Evolutionary conservation across 2,113 vertebrate species (phyloP).

Genomic region (Anhinga rufa): DNA sequence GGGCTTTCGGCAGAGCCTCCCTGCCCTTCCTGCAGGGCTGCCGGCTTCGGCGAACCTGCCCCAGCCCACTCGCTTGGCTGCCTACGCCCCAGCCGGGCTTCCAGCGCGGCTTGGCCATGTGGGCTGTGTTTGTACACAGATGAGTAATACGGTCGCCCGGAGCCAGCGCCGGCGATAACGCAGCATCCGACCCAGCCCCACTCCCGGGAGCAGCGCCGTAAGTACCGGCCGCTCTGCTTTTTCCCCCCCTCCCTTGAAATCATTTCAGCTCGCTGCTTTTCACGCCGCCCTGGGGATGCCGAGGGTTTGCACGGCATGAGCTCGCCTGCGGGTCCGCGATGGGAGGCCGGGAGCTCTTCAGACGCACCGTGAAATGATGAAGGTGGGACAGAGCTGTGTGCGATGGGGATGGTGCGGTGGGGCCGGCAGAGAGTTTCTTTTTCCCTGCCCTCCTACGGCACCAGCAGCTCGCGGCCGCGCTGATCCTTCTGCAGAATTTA

Average conservation of each 20-base stretch:
- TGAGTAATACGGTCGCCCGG: neutral
- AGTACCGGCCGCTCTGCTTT: neutral
- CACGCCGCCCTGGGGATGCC: neutral
- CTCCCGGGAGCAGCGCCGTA: neutral
- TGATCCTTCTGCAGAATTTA: accelerated
- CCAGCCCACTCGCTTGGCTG: neutral
- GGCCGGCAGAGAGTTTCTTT: neutral
- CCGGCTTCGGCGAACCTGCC: neutral
- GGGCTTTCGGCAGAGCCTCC: neutral
- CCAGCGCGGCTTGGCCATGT: neutral
- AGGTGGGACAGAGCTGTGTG: neutral
- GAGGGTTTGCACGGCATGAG: neutral
- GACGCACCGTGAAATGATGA: neutral
- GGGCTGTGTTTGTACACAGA: neutral
- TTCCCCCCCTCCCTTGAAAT: neutral
- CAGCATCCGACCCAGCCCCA: neutral
- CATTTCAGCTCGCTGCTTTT: neutral
- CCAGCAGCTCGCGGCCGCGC: accelerated
- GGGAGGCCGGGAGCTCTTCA: neutral
- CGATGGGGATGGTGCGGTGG: neutral
- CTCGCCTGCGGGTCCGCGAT: accelerated
- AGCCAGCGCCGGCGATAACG: neutral
- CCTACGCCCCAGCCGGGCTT: neutral
- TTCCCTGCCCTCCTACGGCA: neutral
- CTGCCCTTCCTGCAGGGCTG: neutral